Percentiles rank a stretch among this genome's conserved stretches.
phyloP scores from a whole-genome alignment of 2,797 vertebrate species.

The Falco biarmicus region DNA sequence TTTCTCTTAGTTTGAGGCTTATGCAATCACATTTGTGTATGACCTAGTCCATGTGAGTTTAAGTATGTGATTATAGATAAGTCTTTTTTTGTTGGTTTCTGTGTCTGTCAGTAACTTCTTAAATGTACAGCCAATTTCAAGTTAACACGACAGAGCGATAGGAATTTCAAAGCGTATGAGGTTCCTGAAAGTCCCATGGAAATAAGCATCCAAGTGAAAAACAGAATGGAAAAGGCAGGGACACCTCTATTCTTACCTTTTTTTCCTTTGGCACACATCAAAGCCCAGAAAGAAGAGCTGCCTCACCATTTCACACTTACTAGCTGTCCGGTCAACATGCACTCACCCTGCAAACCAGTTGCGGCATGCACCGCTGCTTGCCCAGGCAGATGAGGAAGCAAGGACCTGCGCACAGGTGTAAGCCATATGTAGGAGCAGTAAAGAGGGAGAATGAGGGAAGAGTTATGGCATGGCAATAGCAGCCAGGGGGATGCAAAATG shows the following conservation, averaged over 20 bases:
- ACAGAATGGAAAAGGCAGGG: background rate
- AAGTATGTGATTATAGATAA: fast-evolving
- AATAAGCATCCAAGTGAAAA: background rate
- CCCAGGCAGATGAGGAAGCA: background rate
- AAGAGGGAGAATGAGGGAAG: background rate
- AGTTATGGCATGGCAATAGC: background rate
- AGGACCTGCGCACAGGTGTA: fast-evolving
- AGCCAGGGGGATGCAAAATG: fast-evolving
- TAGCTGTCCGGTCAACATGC: background rate
- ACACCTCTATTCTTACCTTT: background rate
- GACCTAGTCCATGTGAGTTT: background rate
- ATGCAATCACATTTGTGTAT: background rate
- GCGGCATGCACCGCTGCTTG: too few species aligned
- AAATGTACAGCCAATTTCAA: background rate
- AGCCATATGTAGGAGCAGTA: background rate
- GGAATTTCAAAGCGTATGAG: background rate
- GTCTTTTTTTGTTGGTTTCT: background rate
- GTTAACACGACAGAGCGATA: background rate
- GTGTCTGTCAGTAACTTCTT: background rate
- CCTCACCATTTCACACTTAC: background rate
- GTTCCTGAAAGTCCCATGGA: background rate
- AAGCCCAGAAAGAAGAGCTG: background rate
- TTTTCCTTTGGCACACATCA: background rate
- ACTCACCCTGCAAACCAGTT: background rate
- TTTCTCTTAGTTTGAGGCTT: background rate